Evolutionary conservation across 2,888 invertebrate genomes (phyloP).

Genomic region (Luperina testacea): DNA sequence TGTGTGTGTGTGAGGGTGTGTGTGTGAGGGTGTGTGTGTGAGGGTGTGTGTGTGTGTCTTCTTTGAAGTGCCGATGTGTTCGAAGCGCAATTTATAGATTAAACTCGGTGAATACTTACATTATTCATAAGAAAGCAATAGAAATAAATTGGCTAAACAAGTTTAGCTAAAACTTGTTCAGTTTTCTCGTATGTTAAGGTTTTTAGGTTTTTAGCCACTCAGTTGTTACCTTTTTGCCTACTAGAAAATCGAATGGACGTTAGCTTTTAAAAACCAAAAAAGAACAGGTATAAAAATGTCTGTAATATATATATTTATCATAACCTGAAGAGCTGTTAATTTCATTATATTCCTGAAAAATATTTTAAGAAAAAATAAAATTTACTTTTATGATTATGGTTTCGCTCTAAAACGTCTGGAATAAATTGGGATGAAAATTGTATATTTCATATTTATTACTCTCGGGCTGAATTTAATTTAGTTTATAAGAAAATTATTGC

Average conservation of each 20-base stretch:
- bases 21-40: no score
- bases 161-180: no score
- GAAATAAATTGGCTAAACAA: no score
- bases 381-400: neutral
- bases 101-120: no score
- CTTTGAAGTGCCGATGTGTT: no score
- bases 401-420: neutral
- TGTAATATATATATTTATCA: slow-evolving; percentile 11
- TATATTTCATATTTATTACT: neutral
- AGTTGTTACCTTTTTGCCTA: no score
- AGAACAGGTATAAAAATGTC: neutral
- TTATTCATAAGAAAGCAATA: no score
- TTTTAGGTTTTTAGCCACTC: no score
- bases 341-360: neutral
- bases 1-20: no score
- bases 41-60: no score
- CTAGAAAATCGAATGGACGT: neutral
- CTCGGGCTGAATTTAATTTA: neutral
- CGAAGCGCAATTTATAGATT: no score
- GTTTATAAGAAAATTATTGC: slow-evolving; percentile 2
- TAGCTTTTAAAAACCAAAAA: neutral
- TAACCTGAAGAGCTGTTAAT: neutral
- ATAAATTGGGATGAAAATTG: slow-evolving; percentile 12
- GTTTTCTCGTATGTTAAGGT: no score
- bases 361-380: neutral